Base-by-base conservation (phyloP, 2,888 invertebrate genomes). In the Drosophila recens region DNA sequence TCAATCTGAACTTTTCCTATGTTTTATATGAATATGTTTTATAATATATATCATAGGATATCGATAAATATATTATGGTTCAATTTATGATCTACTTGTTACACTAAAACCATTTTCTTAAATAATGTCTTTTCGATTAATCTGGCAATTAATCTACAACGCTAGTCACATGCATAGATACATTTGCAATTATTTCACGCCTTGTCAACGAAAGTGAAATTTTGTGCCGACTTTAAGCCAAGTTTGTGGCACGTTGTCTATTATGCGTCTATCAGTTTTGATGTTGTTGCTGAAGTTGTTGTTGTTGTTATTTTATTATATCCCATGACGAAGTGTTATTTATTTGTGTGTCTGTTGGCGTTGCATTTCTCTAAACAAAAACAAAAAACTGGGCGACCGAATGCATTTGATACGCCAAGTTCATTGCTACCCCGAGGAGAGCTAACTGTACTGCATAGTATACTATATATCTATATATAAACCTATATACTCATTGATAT, bases 341-440 rank as follows among this genome's bases (percentile, higher is more conserved):
- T 86, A 86, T 86, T 86, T 82, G 43, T 69, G 64, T 70, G 65
- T 58, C 51, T 58, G 49, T 53, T 63, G 76, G 82, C 76, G 76
- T 75, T 74, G 85, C 87, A 83, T 83, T 87, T 83, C 83, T 79
- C 74, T 59, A 76, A 82, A 67, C 72, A 80, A 61, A 42, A 59
- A 61, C 62, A 57, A 64, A 58, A 65, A 65, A 78, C 65, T 66
- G 54, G 67, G 73, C 72, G 77, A 77, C 64, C 68, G 45, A 75
- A 69, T 72, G 70, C 77, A 75, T 71, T 77, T 68, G 75, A 78
- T 76, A 72, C 56, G 62, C 64, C 87, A 85, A 85, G 85, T 85
- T 85, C 88, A 85, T 85, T 85, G 88, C 85, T 80, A 80, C 77
- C 72, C 61, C 58, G 46, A 11, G 38, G 23, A 36, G 30, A 49